Conservation (phyloP, 1,140 invertebrate species). For the Anoplolepis gracilipes region DNA sequence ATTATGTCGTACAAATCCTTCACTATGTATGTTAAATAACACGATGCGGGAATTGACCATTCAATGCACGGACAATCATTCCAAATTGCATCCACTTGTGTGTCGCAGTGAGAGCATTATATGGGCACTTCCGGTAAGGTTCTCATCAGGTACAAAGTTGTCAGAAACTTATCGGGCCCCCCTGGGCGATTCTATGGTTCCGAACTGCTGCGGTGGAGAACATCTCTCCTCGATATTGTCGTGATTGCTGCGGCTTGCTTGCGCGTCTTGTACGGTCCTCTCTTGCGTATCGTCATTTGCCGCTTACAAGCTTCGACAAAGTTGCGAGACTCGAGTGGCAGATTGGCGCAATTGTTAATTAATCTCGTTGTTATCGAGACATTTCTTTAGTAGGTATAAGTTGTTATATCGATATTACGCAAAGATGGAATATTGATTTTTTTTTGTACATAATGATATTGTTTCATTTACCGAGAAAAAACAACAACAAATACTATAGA, state of each 20-base stretch:
- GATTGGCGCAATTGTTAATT: slow-evolving; percentile 50
- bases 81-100: slow-evolving; percentile 29
- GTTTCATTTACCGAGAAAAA: background rate
- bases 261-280: slow-evolving; percentile 2
- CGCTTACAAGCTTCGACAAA: slow-evolving; percentile 29
- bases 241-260: slow-evolving; percentile 33
- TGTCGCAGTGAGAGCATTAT: slow-evolving; percentile 25
- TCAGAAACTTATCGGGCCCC: slow-evolving; percentile 40
- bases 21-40: background rate
- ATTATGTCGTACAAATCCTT: background rate
- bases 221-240: slow-evolving; percentile 12
- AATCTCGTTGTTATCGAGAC: background rate
- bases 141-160: slow-evolving; percentile 44
- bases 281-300: slow-evolving; percentile 38
- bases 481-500: background rate
- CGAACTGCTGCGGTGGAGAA: slow-evolving; percentile 35
- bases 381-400: background rate
- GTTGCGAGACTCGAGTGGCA: slow-evolving; percentile 12
- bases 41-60: background rate
- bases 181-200: slow-evolving; percentile 47
- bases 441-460: background rate
- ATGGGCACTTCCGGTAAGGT: slow-evolving; percentile 38
- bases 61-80: background rate
- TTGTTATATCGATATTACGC: background rate
- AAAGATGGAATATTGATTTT: background rate